Evolutionary conservation across 2,888 invertebrate genomes (phyloP).

Genomic region (Galerucella nymphaeae): DNA sequence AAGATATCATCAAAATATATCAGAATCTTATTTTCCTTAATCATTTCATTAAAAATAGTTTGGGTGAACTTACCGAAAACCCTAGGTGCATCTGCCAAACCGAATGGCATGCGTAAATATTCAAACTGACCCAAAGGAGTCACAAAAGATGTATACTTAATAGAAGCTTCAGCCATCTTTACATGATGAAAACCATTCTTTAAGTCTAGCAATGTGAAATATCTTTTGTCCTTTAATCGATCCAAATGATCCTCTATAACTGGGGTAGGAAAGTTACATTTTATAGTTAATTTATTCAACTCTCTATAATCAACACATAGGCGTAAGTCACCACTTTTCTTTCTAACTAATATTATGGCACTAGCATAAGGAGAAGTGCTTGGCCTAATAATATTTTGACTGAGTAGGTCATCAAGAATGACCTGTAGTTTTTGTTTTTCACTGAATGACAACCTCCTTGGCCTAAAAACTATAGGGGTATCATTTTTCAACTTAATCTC

Average conservation of each 20-base stretch:
- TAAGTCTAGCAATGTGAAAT: conserved; percentile 37
- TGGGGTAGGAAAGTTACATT: conserved; percentile 39
- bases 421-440: too few species aligned
- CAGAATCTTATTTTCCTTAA: conserved; percentile 26
- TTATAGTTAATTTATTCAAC: conserved; percentile 35
- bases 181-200: conserved; percentile 51
- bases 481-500: too few species aligned
- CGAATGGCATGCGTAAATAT: conserved; percentile 36
- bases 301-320: conserved; percentile 40
- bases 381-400: too few species aligned
- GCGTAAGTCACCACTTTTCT: conserved; percentile 39
- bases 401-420: too few species aligned
- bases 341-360: conserved; percentile 32
- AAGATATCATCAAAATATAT: conserved; percentile 34
- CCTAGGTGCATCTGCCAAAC: conserved; percentile 14
- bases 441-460: too few species aligned
- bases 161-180: conserved; percentile 44
- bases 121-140: conserved; percentile 35
- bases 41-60: conserved; percentile 26
- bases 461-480: too few species aligned
- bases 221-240: too few species aligned
- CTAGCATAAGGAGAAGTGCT: conserved; percentile 11
- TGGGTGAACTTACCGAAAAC: conserved; percentile 22
- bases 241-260: conserved; percentile 34
- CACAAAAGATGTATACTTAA: conserved; percentile 48